Percentiles rank a stretch among this genome's conserved stretches.
Evolutionary conservation across 2,113 vertebrate genomes (phyloP).

Genomic region (Ascaphus truei): DNA sequence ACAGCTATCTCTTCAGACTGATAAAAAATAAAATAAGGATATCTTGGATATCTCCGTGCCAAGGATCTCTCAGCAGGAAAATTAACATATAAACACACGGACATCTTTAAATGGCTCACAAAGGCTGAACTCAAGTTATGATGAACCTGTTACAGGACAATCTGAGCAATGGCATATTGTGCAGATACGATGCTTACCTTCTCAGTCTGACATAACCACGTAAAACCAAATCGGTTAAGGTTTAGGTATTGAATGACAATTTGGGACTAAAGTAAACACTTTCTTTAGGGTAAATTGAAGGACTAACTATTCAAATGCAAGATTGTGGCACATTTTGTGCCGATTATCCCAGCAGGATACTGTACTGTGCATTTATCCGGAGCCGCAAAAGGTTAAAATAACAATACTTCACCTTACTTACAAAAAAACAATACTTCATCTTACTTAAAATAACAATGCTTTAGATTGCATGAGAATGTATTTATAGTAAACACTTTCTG

Average conservation of each 20-base stretch:
- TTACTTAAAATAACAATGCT: background rate
- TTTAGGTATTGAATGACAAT: background rate
- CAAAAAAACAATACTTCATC: no score
- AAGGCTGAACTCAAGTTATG: no score
- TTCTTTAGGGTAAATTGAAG: background rate
- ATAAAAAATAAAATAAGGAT: no score
- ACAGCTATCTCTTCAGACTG: no score
- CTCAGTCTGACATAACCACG: background rate
- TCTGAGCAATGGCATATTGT: background rate
- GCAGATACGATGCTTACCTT: background rate
- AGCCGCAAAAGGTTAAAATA: no score
- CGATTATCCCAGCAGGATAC: background rate
- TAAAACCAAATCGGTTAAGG: constrained; percentile 5
- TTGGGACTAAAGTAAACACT: background rate
- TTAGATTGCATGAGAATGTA: no score
- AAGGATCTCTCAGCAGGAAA: no score
- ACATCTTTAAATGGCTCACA: no score
- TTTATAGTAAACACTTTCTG: background rate
- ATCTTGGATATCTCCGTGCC: no score
- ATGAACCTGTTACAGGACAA: constrained; percentile 1
- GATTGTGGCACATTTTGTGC: background rate
- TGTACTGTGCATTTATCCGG: no score
- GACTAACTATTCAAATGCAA: background rate
- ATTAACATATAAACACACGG: no score
- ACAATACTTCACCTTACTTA: no score